Evolutionary conservation across 2,113 vertebrate species (phyloP), one percentile per base, ranked within the genome.

Genomic region (Actinemys pallida): DNA sequence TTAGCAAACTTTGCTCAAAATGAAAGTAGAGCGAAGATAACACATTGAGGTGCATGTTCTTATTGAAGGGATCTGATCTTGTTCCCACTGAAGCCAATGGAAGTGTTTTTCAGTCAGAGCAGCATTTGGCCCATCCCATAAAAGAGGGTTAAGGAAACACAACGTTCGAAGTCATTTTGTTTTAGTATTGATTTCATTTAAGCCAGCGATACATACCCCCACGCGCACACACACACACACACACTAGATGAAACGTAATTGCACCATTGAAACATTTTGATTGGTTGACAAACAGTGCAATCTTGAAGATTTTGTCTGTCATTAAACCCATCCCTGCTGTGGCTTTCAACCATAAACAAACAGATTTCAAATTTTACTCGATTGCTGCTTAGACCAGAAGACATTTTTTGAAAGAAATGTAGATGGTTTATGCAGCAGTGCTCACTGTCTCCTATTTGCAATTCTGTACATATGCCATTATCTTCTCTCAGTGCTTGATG

Each of bases 1-100:
- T 90, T 27, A 78, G 53, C 27, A 87, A 81, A 49, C 29, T 94
- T 90, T 52, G 75, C 31, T 81, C 82, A 80, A 90, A 47, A 62
- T 81, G 22, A 87, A 82, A 81, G 31, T 22, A 81, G 39, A 85
- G 50, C 13, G 35, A 87, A 82, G 50, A 11, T 42, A 0, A 0
- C 39, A 1, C 22, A 5, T 42, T 72, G 84, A 69, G 7, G 1
- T 72, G 2, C 25, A 1, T 94, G 81, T 25, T 35, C 31, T 69
- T 88, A n/a, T 65, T 78, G 19, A 24, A 56, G 17, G 17, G 17
- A 56, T 27, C 25, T 10, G 22, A 29, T 8, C 50, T 86, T 92
- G 29, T n/a, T 84, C 4, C 80, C 84, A 14, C 11, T 90, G 81
- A 92, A 81, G 49, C 86, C 84, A 31, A 0, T 24, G 16, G 27